phyloP scores from a whole-genome alignment of 2,888 invertebrate genomes.

The Caenorhabditis wallacei region DNA sequence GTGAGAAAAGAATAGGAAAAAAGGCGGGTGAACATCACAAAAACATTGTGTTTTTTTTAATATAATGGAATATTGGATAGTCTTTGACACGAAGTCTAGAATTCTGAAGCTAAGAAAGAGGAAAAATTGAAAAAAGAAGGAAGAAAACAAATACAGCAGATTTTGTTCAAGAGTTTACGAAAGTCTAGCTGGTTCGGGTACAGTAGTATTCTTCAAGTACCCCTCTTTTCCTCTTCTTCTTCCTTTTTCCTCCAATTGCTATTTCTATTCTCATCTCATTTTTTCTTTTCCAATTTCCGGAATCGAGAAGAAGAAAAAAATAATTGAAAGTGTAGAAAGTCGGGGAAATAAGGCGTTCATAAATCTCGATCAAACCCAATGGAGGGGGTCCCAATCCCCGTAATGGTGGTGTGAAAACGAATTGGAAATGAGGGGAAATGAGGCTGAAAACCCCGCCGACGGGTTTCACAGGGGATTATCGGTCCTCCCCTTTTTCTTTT shows the following conservation, averaged over 20 bases:
- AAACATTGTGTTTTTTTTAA: constrained; percentile 26
- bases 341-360: constrained; percentile 30
- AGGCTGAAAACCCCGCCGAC: constrained; percentile 10
- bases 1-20: background rate
- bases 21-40: constrained; percentile 4
- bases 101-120: too few relatives aligned
- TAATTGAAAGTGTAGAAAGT: background rate
- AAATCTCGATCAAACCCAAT: constrained; percentile 52
- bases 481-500: constrained; percentile 9
- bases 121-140: background rate
- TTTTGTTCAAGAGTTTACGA: too few relatives aligned
- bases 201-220: constrained; percentile 59
- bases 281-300: constrained; percentile 38
- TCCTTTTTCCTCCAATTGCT: constrained; percentile 29
- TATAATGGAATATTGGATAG: too few relatives aligned
- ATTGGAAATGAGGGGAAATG: constrained; percentile 21
- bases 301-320: constrained; percentile 28
- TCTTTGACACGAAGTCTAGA: background rate
- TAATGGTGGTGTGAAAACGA: constrained; percentile 21
- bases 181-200: constrained; percentile 11
- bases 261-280: constrained; percentile 32
- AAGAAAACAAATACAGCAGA: background rate
- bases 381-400: constrained; percentile 17
- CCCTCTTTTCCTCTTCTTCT: constrained; percentile 15
- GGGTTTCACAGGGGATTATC: constrained; percentile 51